These are phyloP conservation scores for Holcopasites calliopsidis DNA, from an alignment of 1,140 invertebrate genomes.

Conservation along the genomic window DNA sequence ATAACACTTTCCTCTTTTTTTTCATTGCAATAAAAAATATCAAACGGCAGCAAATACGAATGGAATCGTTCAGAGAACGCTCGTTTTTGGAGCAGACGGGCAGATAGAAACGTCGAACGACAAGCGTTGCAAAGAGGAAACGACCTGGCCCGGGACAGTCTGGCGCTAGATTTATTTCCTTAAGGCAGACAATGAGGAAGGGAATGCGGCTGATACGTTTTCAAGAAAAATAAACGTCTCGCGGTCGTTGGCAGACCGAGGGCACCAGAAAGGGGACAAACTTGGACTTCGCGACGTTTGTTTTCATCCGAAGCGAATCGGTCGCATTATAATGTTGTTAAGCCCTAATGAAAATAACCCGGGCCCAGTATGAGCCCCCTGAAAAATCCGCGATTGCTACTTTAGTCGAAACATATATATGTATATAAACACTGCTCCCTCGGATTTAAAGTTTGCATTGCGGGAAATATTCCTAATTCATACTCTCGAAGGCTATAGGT, in stretches of 20 bases:
- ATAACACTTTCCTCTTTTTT: too few species aligned
- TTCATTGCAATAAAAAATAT: too few species aligned
- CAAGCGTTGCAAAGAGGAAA: conserved; percentile 22
- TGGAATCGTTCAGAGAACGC: neutral
- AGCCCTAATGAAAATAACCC: conserved; percentile 53
- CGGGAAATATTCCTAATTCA: too few species aligned
- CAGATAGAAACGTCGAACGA: neutral
- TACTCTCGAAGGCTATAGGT: too few species aligned
- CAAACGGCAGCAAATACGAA: too few species aligned
- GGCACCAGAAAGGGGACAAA: conserved; percentile 29
- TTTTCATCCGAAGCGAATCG: conserved; percentile 54
- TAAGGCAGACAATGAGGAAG: conserved; percentile 71
- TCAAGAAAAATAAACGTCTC: conserved; percentile 71
- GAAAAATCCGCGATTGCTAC: neutral
- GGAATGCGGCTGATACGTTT: conserved; percentile 71
- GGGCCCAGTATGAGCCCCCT: neutral
- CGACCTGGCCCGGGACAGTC: conserved; percentile 26
- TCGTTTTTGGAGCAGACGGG: neutral
- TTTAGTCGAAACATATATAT: neutral
- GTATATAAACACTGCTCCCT: too few species aligned
- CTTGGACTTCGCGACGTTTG: conserved; percentile 52
- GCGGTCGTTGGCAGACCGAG: conserved; percentile 25
- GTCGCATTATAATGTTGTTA: conserved; percentile 56
- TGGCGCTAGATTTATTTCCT: conserved; percentile 68
- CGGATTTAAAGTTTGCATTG: too few species aligned